A percentile compares a stretch with the other conserved stretches of the same genome.
Conservation (phyloP, 1,140 invertebrate genomes). For the Thalassaphorura encarpata region DNA sequence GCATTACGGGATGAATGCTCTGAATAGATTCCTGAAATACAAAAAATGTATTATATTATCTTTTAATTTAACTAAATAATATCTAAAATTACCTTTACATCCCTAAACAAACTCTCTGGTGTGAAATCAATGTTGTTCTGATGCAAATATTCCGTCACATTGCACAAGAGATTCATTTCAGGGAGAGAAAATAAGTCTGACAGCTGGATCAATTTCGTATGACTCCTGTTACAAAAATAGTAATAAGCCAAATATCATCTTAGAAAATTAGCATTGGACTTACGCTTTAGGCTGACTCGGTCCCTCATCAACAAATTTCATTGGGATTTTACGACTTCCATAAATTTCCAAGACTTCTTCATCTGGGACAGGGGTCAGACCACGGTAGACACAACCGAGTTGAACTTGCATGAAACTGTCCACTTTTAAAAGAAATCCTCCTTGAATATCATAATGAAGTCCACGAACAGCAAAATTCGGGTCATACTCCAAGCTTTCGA, state of each 20-base stretch:
- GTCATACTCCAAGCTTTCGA: conserved; percentile 69
- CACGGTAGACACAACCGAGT: conserved; percentile 85
- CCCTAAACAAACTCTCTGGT: conserved; percentile 89
- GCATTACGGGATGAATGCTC: conserved; percentile 83
- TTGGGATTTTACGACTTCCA: conserved; percentile 71
- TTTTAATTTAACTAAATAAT: too few species aligned
- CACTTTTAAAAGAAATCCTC: conserved; percentile 87
- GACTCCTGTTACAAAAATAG: conserved; percentile 38
- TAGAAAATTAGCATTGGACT: not conserved
- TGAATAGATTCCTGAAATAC: conserved; percentile 69
- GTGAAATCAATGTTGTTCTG: conserved; percentile 83
- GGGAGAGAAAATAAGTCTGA: conserved; percentile 96
- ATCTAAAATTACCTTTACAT: conserved; percentile 78
- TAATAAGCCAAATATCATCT: not conserved
- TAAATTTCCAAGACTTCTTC: conserved; percentile 79
- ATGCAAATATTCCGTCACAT: conserved; percentile 87
- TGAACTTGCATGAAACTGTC: conserved; percentile 96
- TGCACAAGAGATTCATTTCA: conserved; percentile 86
- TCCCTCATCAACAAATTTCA: conserved; percentile 38
- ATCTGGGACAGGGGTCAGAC: conserved; percentile 64
- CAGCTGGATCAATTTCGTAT: conserved; percentile 68
- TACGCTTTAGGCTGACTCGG: not conserved
- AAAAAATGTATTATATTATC: conserved; percentile 8
- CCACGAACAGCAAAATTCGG: conserved; percentile 37
- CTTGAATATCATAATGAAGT: conserved; percentile 92